Conservation (phyloP, 2,888 invertebrate species). For the Erebia aethiops region DNA sequence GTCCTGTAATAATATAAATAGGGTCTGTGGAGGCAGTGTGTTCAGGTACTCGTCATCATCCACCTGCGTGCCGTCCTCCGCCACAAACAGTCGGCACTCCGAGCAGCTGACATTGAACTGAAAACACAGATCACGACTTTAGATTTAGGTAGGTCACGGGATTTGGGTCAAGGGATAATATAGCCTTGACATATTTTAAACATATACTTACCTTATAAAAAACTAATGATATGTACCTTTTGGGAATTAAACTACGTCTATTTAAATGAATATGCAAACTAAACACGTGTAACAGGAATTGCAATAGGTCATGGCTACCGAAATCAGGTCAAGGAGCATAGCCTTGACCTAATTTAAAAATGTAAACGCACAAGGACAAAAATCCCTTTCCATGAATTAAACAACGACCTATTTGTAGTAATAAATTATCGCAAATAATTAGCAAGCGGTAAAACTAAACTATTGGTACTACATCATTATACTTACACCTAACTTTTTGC, state of each 20-base stretch:
- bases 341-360: conserved; percentile 58
- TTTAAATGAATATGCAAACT: too few species aligned
- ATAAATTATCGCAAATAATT: neutral
- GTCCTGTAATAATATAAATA: conserved; percentile 84
- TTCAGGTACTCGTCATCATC: conserved; percentile 90
- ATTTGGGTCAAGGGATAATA: conserved; percentile 51
- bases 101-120: conserved; percentile 77
- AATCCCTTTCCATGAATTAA: conserved; percentile 12
- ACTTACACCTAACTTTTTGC: conserved; percentile 85
- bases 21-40: conserved; percentile 88
- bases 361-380: conserved; percentile 1
- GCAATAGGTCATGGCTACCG: conserved; percentile 16
- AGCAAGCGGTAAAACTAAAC: neutral
- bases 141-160: conserved; percentile 15
- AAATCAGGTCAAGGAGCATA: conserved; percentile 52
- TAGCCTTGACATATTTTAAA: conserved; percentile 56
- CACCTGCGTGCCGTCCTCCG: conserved; percentile 87
- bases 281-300: conserved; percentile 46
- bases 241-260: too few species aligned
- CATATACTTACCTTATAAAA: neutral
- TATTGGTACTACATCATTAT: neutral
- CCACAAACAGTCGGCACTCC: conserved; percentile 80
- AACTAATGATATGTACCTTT: too few species aligned
- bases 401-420: neutral
- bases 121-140: conserved; percentile 49